phyloP scores from a whole-genome alignment of 2,797 vertebrate species.

The Huso huso region DNA sequence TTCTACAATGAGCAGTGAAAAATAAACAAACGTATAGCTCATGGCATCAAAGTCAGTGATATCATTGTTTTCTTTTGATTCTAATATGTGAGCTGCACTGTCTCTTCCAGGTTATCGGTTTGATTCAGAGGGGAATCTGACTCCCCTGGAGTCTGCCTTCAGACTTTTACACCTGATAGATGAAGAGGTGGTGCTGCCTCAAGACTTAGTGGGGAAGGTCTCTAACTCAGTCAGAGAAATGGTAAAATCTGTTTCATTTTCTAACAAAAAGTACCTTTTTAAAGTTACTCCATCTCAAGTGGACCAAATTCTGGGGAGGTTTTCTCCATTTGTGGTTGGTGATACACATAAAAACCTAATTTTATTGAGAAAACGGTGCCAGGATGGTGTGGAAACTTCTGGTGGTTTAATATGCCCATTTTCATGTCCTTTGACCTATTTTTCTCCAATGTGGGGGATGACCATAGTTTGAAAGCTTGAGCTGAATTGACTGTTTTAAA shows the following conservation, averaged over 20 bases:
- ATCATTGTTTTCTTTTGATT: conserved; percentile 4
- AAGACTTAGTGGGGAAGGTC: conserved; percentile 28
- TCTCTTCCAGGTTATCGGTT: conserved; percentile 34
- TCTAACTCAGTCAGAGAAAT: conserved; percentile 46
- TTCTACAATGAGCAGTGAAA: background rate
- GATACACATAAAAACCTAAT: background rate
- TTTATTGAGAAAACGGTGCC: no score
- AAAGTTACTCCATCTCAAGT: background rate
- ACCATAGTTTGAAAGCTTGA: no score
- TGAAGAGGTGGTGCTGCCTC: conserved; percentile 22
- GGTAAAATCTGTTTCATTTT: conserved; percentile 34
- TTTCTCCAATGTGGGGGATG: no score
- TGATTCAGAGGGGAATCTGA: conserved; percentile 24
- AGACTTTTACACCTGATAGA: conserved; percentile 34
- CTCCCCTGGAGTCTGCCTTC: conserved; percentile 56
- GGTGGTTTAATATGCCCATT: no score
- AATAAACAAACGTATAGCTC: background rate
- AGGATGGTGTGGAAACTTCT: no score
- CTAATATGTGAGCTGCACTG: background rate
- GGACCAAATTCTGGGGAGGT: no score
- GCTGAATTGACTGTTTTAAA: no score
- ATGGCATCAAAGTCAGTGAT: background rate
- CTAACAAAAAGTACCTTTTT: background rate
- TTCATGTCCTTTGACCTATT: no score
- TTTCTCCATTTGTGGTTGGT: no score